Conservation (phyloP, 53 echinoderm and acorn worm genomes). For the Hippasteria phrygiana region DNA sequence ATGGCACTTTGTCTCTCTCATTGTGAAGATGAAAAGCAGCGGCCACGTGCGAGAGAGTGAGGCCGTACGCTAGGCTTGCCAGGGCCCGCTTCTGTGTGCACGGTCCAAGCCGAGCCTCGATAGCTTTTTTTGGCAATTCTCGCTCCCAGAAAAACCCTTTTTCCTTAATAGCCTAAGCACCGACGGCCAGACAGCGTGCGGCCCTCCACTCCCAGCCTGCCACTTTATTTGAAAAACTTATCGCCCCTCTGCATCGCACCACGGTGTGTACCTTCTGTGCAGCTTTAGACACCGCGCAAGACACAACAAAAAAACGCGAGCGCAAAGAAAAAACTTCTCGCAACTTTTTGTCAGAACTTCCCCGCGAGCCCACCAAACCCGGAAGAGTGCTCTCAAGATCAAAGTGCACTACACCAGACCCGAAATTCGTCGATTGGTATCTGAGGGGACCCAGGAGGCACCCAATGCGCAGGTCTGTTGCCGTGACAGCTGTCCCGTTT, state of each 20-base stretch:
- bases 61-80: slow-evolving; percentile 50
- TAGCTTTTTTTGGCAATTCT: background rate
- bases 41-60: slow-evolving; percentile 69
- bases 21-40: slow-evolving; percentile 59
- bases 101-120: slow-evolving; percentile 18
- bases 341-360: slow-evolving; percentile 24
- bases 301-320: background rate
- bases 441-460: background rate
- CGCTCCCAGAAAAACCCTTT: slow-evolving; percentile 7
- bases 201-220: slow-evolving; percentile 24
- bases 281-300: slow-evolving; percentile 6
- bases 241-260: slow-evolving; percentile 41
- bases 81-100: slow-evolving; percentile 39
- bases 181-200: slow-evolving; percentile 43
- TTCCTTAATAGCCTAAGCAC: slow-evolving; percentile 48
- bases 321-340: slow-evolving; percentile 8
- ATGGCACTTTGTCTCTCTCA: slow-evolving; percentile 76
- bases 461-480: slow-evolving; percentile 11
- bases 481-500: slow-evolving; percentile 47
- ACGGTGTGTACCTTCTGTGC: slow-evolving; percentile 45
- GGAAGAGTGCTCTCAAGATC: background rate
- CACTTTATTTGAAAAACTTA: slow-evolving; percentile 47
- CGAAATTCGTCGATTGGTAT: background rate
- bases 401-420: background rate
- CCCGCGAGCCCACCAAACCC: slow-evolving; percentile 24